Conservation (phyloP, 1,140 invertebrate genomes). For the Berghia stephanieae region DNA sequence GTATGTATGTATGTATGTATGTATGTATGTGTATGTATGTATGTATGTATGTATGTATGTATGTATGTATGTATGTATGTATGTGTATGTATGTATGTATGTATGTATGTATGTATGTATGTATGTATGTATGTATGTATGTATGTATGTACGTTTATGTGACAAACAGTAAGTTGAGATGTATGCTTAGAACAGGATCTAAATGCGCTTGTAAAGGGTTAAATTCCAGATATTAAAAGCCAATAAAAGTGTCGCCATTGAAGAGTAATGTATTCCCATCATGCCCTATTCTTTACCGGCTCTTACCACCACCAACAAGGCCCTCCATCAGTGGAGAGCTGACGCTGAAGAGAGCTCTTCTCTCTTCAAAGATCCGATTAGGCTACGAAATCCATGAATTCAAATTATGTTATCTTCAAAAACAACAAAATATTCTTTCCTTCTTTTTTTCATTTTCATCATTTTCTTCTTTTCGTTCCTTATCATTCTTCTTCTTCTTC, state of each 20-base stretch:
- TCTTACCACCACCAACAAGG: no score
- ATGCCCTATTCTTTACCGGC: no score
- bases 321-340: no score
- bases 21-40: constrained; percentile 5
- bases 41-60: neutral
- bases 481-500: neutral
- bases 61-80: neutral
- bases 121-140: neutral
- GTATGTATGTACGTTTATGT: neutral
- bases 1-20: constrained; percentile 1
- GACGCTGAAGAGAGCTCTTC: no score
- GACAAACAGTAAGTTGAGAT: no score
- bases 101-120: neutral
- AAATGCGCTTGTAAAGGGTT: no score
- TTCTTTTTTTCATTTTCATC: no score
- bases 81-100: no score
- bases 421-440: neutral
- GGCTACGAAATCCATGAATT: neutral
- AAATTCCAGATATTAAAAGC: no score
- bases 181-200: no score
- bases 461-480: neutral
- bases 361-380: neutral
- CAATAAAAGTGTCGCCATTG: no score
- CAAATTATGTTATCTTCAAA: neutral
- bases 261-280: no score